Base-by-base conservation (phyloP, 2,888 invertebrate species). In the Xanthia icteritia region DNA sequence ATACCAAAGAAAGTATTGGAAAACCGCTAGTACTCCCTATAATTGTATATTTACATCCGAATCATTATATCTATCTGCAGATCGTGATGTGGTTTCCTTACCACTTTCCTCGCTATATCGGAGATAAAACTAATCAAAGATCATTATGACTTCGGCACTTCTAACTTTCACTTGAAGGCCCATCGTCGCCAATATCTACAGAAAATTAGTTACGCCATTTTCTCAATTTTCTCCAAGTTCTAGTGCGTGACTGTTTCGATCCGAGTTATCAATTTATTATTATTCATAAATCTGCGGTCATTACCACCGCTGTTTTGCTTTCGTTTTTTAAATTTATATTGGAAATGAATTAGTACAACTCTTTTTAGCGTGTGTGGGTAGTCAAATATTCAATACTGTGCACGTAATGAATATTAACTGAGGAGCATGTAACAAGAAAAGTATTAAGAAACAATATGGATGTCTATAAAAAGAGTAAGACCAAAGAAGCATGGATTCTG, bases 121-220 rank as follows among this genome's bases (percentile, higher is more conserved):
- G 74, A 85, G 82, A 88, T 85, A 86, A 87, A 87, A 79, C 81
- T 81, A 90, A 90, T 88, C 88, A 88, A 85, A 84, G 67, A 70
- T 72, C 71, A 84, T 87, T 86, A 86, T 77, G 82, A 63, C 81
- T 90, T 86, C 85, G 88, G 81, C 81, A 80, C 80, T 77, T 54
- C 65, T 54, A 13, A 92, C 92, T 92, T 93, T 92, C 93, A 85
- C 93, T 84, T 9, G 13, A 20, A 74, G 75, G 85, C 88, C 90
- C 91, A 92, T 90, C 88, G 89, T 80, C 77, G 76, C 85, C 86
- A 75, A 75, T 86, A 17, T 31, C 60, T 17, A 76, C 89, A 73
- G 80, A 76, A 79, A 85, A 92, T 94, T 93, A 93, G 94, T 93
- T 92, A 88, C 94, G 94, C 91, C 89, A 93, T 94, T 95, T 95